Conservation (phyloP, 1,140 invertebrate species). For the Drosophila bifasciata region DNA sequence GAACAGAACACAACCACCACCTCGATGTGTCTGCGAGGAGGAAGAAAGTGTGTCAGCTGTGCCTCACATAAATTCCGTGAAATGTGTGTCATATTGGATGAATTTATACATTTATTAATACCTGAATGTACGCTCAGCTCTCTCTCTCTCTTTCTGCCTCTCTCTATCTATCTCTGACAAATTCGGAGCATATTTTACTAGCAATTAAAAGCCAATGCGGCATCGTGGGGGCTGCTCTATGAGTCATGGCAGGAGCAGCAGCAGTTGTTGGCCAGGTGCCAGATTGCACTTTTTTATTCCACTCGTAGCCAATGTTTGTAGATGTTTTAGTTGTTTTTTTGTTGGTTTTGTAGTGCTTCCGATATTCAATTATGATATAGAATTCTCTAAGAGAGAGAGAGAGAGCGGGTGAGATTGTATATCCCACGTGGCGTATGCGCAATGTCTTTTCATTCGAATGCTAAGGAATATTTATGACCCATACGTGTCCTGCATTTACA, state of each 20-base stretch:
- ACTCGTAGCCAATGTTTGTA: constrained; percentile 6
- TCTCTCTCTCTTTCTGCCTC: background rate
- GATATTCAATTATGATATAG: constrained; percentile 70
- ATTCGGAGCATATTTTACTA: constrained; percentile 40
- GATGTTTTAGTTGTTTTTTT: constrained; percentile 27
- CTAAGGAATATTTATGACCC: constrained; percentile 75
- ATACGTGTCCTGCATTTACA: constrained; percentile 64
- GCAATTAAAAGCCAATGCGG: constrained; percentile 60
- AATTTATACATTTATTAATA: constrained; percentile 70
- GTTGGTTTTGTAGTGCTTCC: constrained; percentile 37
- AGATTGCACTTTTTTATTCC: constrained; percentile 54
- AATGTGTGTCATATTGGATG: constrained; percentile 72
- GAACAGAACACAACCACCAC: constrained; percentile 10
- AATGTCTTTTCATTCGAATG: constrained; percentile 57
- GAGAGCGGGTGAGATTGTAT: too few species aligned
- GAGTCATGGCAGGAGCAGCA: constrained; percentile 44
- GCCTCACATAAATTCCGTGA: constrained; percentile 61
- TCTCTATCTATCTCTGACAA: too few species aligned
- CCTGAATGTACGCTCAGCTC: constrained; percentile 43
- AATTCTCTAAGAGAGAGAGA: background rate
- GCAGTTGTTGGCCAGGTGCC: constrained; percentile 56
- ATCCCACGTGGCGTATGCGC: constrained; percentile 51
- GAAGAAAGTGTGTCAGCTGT: constrained; percentile 69
- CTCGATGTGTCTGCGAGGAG: constrained; percentile 11
- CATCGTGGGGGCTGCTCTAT: constrained; percentile 13